A percentile compares a stretch with the other conserved stretches of the same genome.
These are phyloP conservation scores for Andricus curvator DNA, from an alignment of 2,888 invertebrate genomes.

Conservation along the genomic window DNA sequence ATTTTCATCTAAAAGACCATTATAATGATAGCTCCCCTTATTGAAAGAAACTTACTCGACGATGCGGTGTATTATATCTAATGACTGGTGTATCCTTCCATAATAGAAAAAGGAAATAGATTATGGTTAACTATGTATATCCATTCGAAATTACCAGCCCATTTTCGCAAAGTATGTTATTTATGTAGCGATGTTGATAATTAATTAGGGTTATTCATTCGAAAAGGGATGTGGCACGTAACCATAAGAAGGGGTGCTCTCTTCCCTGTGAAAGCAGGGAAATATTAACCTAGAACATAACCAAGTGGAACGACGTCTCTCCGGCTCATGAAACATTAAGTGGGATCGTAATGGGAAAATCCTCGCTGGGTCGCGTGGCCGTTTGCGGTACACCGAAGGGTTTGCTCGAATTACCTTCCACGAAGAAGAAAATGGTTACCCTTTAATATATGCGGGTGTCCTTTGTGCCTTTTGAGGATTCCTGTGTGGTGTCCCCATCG, in stretches of 20 bases:
- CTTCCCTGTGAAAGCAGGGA: slow-evolving; percentile 9
- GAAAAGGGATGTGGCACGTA: slow-evolving; percentile 22
- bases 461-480: slow-evolving; percentile 75
- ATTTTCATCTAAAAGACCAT: slow-evolving; percentile 15
- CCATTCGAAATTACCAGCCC: not conserved
- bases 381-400: slow-evolving; percentile 50
- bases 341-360: slow-evolving; percentile 60
- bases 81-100: not conserved
- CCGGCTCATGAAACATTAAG: slow-evolving; percentile 59
- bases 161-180: not conserved
- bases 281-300: slow-evolving; percentile 41
- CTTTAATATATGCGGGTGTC: slow-evolving; percentile 73
- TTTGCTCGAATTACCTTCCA: slow-evolving; percentile 53
- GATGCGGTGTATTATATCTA: not conserved
- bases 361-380: slow-evolving; percentile 56
- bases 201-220: slow-evolving; percentile 40
- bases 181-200: not conserved
- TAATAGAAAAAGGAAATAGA: not conserved
- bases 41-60: slow-evolving; percentile 15
- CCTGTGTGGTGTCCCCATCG: slow-evolving; percentile 60
- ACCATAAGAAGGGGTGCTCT: slow-evolving; percentile 16
- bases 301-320: slow-evolving; percentile 39
- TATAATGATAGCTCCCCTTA: slow-evolving; percentile 14
- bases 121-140: not conserved
- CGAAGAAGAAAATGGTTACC: slow-evolving; percentile 62